These are phyloP conservation scores for Timandra comae DNA, from an alignment of 2,888 invertebrate genomes.

Conservation along the genomic window DNA sequence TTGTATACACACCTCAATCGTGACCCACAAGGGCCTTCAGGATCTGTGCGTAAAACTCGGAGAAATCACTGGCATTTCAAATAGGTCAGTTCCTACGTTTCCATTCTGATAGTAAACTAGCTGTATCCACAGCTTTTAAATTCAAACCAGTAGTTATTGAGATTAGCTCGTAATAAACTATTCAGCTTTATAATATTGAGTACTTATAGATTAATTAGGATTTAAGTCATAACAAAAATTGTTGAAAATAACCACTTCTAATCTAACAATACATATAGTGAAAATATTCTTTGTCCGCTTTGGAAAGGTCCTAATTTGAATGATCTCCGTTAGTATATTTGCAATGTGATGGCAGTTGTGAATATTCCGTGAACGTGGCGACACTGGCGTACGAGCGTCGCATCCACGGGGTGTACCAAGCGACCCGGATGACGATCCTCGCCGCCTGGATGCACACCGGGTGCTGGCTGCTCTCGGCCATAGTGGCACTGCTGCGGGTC, in stretches of 20 bases:
- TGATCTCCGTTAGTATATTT: neutral
- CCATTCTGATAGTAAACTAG: no score
- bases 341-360: slow-evolving; percentile 23
- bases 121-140: no score
- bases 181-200: neutral
- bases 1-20: slow-evolving; percentile 49
- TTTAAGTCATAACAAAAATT: no score
- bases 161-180: slow-evolving; percentile 34
- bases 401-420: slow-evolving; percentile 64
- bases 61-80: slow-evolving; percentile 50
- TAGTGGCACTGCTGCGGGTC: slow-evolving; percentile 43
- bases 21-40: slow-evolving; percentile 54
- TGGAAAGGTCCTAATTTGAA: neutral
- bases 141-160: no score
- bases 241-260: no score
- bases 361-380: slow-evolving; percentile 60
- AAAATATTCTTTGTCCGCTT: neutral
- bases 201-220: no score
- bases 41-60: slow-evolving; percentile 56
- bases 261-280: neutral
- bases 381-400: slow-evolving; percentile 59
- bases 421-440: slow-evolving; percentile 51
- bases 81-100: no score
- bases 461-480: slow-evolving; percentile 58
- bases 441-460: slow-evolving; percentile 64